Evolutionary conservation across 2,888 invertebrate species (phyloP).

Genomic region (Sinotaia quadrata): DNA sequence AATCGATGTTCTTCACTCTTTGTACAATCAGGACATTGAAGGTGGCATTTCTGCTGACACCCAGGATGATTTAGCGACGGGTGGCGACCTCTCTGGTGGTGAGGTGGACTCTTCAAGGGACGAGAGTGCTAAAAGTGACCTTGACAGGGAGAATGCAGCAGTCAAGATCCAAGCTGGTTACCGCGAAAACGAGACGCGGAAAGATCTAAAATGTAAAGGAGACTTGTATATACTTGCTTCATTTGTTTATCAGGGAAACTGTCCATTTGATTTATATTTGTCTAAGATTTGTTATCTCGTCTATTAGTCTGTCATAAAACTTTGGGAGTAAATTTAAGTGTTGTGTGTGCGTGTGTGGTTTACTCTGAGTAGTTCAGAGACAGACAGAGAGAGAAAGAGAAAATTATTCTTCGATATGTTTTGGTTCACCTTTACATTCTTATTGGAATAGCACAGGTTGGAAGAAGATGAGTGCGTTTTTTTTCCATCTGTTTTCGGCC

Average conservation of each 20-base stretch:
- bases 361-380: no score
- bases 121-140: slow-evolving; percentile 53
- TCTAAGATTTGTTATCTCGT: background rate
- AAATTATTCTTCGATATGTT: no score
- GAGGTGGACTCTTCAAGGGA: no score
- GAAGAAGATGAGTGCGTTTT: background rate
- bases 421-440: background rate
- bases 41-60: no score
- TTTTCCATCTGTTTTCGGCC: background rate
- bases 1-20: no score
- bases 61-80: no score
- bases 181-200: slow-evolving; percentile 56
- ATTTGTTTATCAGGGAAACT: background rate
- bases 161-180: slow-evolving; percentile 68
- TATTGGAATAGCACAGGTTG: background rate
- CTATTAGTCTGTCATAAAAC: background rate
- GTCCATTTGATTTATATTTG: background rate
- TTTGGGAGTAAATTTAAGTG: no score
- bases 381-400: no score
- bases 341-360: no score
- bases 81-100: no score
- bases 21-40: no score
- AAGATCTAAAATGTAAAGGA: slow-evolving; percentile 49
- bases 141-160: slow-evolving; percentile 65
- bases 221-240: background rate